Base-by-base conservation (phyloP, 35 echinoderm and acorn worm genomes). In the Apostichopus californicus region DNA sequence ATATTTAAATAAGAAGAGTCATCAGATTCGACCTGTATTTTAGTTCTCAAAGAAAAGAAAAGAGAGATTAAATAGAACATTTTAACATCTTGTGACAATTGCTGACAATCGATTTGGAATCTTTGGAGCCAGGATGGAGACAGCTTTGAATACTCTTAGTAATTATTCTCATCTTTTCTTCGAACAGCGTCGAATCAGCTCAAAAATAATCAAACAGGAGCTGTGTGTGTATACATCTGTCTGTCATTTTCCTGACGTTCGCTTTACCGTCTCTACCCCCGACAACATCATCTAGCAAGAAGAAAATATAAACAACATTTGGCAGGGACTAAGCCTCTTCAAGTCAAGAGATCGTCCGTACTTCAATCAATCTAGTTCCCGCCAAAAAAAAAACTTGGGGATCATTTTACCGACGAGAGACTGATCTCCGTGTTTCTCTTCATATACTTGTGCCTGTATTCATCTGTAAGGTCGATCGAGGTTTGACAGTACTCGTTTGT, bases 331-430 rank as follows among this genome's bases (percentile, higher is more conserved):
- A 85, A 85, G 81, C 52, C 57, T 59, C 81, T 59, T 83, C 81
- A 85, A 85, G 81, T 85, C 81, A 85, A 85, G 81, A 60, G 81
- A 85, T 85, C 81, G 57, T 85, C 57, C 81, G 18, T 85, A 85
- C 57, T 85, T 85, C 81, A 85, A 85, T 85, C 81, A 58, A 85
- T 85, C 57, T 85, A 85, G 20, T 85, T 85, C 81, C 81, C 56
- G 54, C 10, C 54, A n/a, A 85, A 58, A 75, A 75, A 75, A 68
- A 25, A 34, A 10, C 14, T 17, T 84, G 15, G 55, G 23, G 55
- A 85, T 85, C 81, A 85, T 85, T 85, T 85, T 85, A 85, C 81
- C 81, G 81, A 58, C 55, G 81, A 85, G 17, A 21, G 58, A 22
- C 81, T 85, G 3, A 5, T 85, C 17, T 85, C 54, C 58, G 55